Evolutionary conservation across 2,113 vertebrate genomes (phyloP).

Genomic region (Gobio gobio): DNA sequence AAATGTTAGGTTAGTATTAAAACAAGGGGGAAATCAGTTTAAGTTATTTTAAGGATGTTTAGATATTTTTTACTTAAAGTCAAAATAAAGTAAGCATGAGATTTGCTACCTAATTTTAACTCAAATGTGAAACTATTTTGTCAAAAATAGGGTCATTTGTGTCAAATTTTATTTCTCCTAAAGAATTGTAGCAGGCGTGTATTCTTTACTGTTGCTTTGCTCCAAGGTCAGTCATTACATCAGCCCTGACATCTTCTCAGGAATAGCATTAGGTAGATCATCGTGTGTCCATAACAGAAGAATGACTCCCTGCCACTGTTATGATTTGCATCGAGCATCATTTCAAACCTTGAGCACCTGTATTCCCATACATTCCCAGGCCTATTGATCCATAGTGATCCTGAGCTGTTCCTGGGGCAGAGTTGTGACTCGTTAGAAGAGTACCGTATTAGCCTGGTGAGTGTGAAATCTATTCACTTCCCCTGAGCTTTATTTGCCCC

Average conservation of each 20-base stretch:
- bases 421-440: constrained; percentile 74
- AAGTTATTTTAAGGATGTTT: background rate
- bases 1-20: background rate
- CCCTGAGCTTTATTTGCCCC: constrained; percentile 78
- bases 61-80: background rate
- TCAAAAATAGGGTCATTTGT: background rate
- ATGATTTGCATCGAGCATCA: constrained; percentile 65
- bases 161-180: background rate
- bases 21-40: background rate
- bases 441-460: constrained; percentile 66
- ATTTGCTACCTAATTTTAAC: background rate
- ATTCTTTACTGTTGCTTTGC: background rate
- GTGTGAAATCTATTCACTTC: constrained; percentile 83
- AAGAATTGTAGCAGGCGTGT: background rate
- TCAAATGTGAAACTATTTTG: background rate
- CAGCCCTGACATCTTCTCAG: background rate
- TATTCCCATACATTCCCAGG: constrained; percentile 47
- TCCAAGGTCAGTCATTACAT: background rate
- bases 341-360: constrained; percentile 52
- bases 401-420: constrained; percentile 54
- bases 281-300: constrained; percentile 29
- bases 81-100: background rate
- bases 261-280: constrained; percentile 13
- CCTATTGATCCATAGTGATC: constrained; percentile 52
- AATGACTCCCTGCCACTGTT: constrained; percentile 66